phyloP scores from a whole-genome alignment of 2,113 vertebrate genomes.

The Clarias macrocephalus region DNA sequence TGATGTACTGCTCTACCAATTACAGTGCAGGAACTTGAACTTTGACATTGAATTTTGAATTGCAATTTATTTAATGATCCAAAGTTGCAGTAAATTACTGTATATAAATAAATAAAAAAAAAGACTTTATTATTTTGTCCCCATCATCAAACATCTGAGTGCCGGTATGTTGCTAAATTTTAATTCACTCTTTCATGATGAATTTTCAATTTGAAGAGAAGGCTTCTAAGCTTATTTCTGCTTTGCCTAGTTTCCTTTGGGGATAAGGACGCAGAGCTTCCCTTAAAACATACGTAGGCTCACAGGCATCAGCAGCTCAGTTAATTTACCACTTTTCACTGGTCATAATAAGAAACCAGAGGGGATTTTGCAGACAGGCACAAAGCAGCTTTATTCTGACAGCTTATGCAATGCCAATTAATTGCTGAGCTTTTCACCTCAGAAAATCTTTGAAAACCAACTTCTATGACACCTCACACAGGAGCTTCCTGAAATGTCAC shows the following conservation, averaged over 20 bases:
- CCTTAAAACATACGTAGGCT: conserved; percentile 25
- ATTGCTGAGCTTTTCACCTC: conserved; percentile 41
- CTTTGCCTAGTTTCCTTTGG: conserved; percentile 1
- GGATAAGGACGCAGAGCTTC: conserved; percentile 21
- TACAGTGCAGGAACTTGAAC: neutral
- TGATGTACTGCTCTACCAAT: no score
- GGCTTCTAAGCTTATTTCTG: neutral
- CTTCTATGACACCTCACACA: neutral
- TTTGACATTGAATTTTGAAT: neutral
- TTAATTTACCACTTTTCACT: conserved; percentile 47
- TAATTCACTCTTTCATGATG: neutral
- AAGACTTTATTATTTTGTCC: neutral
- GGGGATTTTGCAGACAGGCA: conserved; percentile 48
- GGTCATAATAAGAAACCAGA: conserved; percentile 40
- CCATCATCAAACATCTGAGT: neutral
- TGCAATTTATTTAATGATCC: neutral
- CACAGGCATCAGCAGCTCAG: conserved; percentile 7
- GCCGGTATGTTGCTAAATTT: neutral
- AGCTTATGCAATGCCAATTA: conserved; percentile 52
- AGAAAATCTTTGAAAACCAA: conserved; percentile 12
- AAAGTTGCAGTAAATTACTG: neutral
- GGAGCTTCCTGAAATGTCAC: neutral
- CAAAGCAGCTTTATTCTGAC: conserved; percentile 53
- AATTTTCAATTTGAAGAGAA: conserved; percentile 10
- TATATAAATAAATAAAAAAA: neutral